phyloP scores from a whole-genome alignment of 1,140 invertebrate genomes.

The Meloidogyne exigua region DNA sequence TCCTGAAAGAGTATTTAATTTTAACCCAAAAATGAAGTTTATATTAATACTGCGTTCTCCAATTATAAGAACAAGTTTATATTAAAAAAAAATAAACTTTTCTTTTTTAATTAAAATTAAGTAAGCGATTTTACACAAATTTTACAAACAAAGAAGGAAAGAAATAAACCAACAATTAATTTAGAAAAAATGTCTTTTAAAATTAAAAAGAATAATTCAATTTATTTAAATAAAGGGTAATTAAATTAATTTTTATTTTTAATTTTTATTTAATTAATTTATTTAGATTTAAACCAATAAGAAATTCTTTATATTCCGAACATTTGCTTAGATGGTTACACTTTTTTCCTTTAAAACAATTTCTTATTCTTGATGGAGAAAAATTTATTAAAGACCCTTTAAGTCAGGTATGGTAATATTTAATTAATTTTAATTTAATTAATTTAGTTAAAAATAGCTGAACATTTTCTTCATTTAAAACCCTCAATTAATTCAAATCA shows the following conservation, averaged over 20 bases:
- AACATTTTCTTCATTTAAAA: constrained; percentile 45
- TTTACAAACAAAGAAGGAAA: constrained; percentile 39
- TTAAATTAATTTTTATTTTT: neutral
- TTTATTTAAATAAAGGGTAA: constrained; percentile 9
- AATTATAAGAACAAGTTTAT: constrained; percentile 39
- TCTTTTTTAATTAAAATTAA: too few relatives aligned
- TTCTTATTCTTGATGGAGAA: constrained; percentile 91
- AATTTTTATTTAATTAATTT: neutral
- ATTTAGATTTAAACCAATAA: constrained; percentile 6
- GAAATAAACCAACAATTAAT: constrained; percentile 48
- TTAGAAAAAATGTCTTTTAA: constrained; percentile 55
- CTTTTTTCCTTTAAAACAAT: constrained; percentile 78
- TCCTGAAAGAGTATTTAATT: constrained; percentile 47
- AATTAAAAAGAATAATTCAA: constrained; percentile 15
- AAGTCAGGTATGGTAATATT: neutral
- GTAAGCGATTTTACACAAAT: constrained; percentile 62
- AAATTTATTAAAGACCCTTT: constrained; percentile 67
- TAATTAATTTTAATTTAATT: neutral
- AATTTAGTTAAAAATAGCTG: constrained; percentile 50
- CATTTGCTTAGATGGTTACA: constrained; percentile 92
- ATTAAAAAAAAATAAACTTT: too few relatives aligned
- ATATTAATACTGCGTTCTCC: constrained; percentile 59
- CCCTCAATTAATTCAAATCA: constrained; percentile 40
- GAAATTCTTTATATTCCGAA: constrained; percentile 74
- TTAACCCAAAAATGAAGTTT: constrained; percentile 56